Conservation (phyloP, 2,888 invertebrate species). For the Caenorhabditis afra region DNA sequence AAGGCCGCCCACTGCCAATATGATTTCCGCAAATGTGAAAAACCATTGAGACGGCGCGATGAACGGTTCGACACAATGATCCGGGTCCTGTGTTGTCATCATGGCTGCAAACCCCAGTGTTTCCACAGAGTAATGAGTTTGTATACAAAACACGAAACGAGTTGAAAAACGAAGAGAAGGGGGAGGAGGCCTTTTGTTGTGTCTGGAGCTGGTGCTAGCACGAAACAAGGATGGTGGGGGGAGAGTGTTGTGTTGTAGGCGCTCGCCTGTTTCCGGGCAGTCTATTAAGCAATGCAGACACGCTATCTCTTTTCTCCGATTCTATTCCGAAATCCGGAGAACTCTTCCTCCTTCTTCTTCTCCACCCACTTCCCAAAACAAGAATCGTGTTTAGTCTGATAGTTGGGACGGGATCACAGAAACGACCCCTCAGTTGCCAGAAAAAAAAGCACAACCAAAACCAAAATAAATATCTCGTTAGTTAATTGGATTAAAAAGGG, state of each 20-base stretch:
- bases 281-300: constrained; percentile 59
- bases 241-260: constrained; percentile 42
- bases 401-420: background rate
- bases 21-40: constrained; percentile 50
- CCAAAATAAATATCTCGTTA: too few species aligned
- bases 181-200: constrained; percentile 38
- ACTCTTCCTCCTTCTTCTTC: constrained; percentile 41
- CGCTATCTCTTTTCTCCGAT: constrained; percentile 41
- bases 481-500: too few species aligned
- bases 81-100: constrained; percentile 35
- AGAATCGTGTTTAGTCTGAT: background rate
- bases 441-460: too few species aligned
- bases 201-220: constrained; percentile 21
- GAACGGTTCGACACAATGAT: constrained; percentile 50
- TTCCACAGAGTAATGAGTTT: constrained; percentile 1
- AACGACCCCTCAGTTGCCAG: too few species aligned
- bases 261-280: constrained; percentile 53
- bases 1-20: constrained; percentile 46
- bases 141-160: background rate
- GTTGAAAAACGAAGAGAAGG: constrained; percentile 16
- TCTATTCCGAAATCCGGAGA: constrained; percentile 28
- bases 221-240: background rate
- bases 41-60: constrained; percentile 60
- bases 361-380: constrained; percentile 14
- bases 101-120: constrained; percentile 7